phyloP scores from a whole-genome alignment of 2,888 invertebrate species.

The Amphipyra berbera region DNA sequence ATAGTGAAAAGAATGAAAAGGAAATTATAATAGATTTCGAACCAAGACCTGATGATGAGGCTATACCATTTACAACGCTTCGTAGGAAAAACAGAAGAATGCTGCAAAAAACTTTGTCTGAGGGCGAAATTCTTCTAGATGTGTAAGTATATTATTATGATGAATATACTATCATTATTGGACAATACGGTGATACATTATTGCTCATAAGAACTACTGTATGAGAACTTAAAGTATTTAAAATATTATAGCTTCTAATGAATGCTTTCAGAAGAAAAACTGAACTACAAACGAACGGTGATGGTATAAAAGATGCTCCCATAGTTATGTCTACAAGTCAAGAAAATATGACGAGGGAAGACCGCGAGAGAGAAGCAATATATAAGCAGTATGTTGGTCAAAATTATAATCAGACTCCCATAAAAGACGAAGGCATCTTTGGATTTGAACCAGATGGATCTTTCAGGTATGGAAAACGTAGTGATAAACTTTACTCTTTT shows the following conservation, averaged over 20 bases:
- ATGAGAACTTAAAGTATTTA: too few relatives aligned
- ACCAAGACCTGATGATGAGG: constrained; percentile 92
- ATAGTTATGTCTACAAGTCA: constrained; percentile 91
- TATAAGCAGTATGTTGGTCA: constrained; percentile 82
- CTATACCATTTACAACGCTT: constrained; percentile 91
- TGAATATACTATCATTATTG: not conserved
- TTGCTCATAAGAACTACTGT: too few relatives aligned
- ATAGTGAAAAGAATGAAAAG: constrained; percentile 91
- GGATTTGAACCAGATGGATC: constrained; percentile 88
- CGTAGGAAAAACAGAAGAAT: constrained; percentile 86
- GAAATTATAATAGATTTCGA: constrained; percentile 97
- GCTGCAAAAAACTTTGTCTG: constrained; percentile 94
- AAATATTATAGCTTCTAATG: too few relatives aligned
- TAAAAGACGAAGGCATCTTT: constrained; percentile 90
- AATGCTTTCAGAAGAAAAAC: constrained; percentile 80
- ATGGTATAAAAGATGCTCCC: constrained; percentile 85
- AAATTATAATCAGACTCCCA: constrained; percentile 90
- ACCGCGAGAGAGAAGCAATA: constrained; percentile 83
- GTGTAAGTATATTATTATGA: constrained; percentile 74
- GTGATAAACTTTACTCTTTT: constrained; percentile 7
- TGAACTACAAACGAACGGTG: constrained; percentile 83
- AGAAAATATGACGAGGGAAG: constrained; percentile 90
- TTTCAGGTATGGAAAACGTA: constrained; percentile 76
- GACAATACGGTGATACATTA: too few relatives aligned
- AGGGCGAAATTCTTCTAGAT: constrained; percentile 93